Conservation (phyloP, 2,113 vertebrate species). For the Indicator indicator region DNA sequence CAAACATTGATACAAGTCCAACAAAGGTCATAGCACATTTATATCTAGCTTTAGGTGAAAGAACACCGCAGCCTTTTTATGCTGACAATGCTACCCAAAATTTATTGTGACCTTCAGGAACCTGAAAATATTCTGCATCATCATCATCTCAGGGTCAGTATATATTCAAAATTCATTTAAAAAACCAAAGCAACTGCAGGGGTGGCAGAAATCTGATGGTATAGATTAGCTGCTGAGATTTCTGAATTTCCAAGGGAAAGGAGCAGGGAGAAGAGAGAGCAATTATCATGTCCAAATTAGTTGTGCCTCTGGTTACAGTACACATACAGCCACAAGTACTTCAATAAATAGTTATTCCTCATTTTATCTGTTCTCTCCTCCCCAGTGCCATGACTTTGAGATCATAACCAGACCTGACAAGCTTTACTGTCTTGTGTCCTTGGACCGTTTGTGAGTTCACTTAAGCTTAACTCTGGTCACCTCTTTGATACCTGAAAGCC, state of each 20-base stretch:
- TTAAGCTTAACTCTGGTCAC: not conserved
- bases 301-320: not conserved
- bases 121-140: slow-evolving; percentile 17
- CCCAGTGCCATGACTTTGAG: not conserved
- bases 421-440: not conserved
- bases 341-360: not conserved
- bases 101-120: slow-evolving; percentile 55
- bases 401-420: not conserved
- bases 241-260: slow-evolving; percentile 18
- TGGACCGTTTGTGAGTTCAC: not conserved
- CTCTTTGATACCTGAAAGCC: not conserved
- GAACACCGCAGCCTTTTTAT: slow-evolving; percentile 20
- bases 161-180: slow-evolving; percentile 52
- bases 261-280: not conserved
- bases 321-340: not conserved
- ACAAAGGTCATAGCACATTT: slow-evolving; percentile 46
- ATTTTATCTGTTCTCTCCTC: not conserved
- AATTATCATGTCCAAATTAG: slow-evolving; percentile 35
- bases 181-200: not conserved
- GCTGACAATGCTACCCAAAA: slow-evolving; percentile 28
- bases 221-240: slow-evolving; percentile 53
- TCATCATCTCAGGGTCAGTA: slow-evolving; percentile 38
- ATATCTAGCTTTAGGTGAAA: slow-evolving; percentile 30
- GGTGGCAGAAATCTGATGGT: slow-evolving; percentile 48
- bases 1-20: not conserved